A percentile compares a stretch with the other conserved stretches of the same genome.
Conservation (phyloP, 2,113 vertebrate species). For the Rhadina sibilatrix region DNA sequence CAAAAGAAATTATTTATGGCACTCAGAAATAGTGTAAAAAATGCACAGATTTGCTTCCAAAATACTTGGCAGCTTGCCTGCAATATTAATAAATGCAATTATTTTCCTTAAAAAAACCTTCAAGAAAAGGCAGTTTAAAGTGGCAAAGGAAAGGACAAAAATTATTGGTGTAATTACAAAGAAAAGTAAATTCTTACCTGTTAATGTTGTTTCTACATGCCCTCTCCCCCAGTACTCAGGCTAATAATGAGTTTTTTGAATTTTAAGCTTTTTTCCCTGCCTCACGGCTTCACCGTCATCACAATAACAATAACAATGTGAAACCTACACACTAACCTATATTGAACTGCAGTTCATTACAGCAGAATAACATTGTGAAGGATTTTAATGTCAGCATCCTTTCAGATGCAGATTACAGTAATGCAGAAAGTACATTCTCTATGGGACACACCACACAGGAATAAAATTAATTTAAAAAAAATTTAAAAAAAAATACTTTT, state of each 20-base stretch:
- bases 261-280: background rate
- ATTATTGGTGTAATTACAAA: background rate
- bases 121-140: background rate
- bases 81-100: background rate
- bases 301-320: background rate
- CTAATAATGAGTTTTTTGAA: background rate
- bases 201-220: background rate
- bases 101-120: background rate
- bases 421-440: background rate
- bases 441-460: background rate
- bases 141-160: background rate
- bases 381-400: background rate
- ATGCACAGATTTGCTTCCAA: background rate
- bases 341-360: constrained; percentile 11
- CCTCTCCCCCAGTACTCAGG: background rate
- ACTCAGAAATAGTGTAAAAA: background rate
- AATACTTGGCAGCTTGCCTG: background rate
- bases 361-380: background rate
- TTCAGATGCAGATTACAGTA: background rate
- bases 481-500: background rate
- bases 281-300: background rate
- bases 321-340: background rate
- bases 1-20: background rate
- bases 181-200: background rate
- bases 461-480: background rate